Evolutionary conservation across 2,888 invertebrate genomes (phyloP).

Genomic region (Azorinus chamasolen): DNA sequence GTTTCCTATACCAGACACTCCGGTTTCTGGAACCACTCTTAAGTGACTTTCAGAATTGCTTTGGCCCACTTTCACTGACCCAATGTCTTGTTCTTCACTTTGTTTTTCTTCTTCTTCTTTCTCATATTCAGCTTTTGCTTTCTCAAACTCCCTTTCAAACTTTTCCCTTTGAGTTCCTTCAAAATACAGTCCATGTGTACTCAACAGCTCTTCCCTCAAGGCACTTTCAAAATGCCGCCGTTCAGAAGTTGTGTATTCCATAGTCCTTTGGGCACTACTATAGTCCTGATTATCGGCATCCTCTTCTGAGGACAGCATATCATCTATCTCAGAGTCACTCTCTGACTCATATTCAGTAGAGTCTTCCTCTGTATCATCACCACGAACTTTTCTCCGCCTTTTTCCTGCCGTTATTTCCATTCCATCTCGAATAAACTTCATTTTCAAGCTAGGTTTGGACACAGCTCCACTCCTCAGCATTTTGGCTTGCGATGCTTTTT

Average conservation of each 20-base stretch:
- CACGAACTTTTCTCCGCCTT: slow-evolving; percentile 2
- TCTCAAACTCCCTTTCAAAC: slow-evolving; percentile 57
- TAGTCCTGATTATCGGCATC: slow-evolving; percentile 35
- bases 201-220: slow-evolving; percentile 57
- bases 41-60: not conserved
- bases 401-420: slow-evolving; percentile 7
- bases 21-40: not conserved
- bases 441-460: slow-evolving; percentile 30
- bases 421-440: slow-evolving; percentile 51
- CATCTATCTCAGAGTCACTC: slow-evolving; percentile 61
- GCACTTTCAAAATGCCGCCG: slow-evolving; percentile 60
- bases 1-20: not conserved
- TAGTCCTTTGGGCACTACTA: slow-evolving; percentile 30
- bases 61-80: not conserved
- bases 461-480: not conserved
- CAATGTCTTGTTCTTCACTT: slow-evolving; percentile 7
- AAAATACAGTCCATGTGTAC: slow-evolving; percentile 59
- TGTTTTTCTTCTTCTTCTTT: slow-evolving; percentile 26
- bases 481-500: slow-evolving; percentile 5
- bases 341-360: slow-evolving; percentile 49
- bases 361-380: slow-evolving; percentile 38
- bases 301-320: slow-evolving; percentile 63
- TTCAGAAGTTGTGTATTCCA: slow-evolving; percentile 36
- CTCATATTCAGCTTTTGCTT: slow-evolving; percentile 42
- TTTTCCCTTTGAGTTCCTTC: slow-evolving; percentile 58